Percentiles rank a stretch among this genome's conserved stretches.
phyloP scores from a whole-genome alignment of 2,797 vertebrate genomes.

The Spinibarbus caldwelli region DNA sequence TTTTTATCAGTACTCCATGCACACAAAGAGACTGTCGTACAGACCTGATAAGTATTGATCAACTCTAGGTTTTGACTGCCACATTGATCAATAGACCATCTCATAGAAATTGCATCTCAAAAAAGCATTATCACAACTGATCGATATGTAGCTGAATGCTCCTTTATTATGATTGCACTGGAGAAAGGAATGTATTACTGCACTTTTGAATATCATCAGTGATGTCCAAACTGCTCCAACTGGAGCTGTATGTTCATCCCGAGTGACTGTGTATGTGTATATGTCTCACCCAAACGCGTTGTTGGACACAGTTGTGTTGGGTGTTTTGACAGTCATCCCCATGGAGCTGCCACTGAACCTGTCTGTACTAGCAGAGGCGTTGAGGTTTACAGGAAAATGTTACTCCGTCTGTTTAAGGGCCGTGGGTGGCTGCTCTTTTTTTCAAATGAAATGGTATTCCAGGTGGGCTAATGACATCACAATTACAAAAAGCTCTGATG shows the following conservation, averaged over 20 bases:
- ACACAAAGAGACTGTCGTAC: background rate
- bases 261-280: background rate
- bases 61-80: background rate
- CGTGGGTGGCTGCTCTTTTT: background rate
- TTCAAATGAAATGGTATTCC: background rate
- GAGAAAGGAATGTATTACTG: background rate
- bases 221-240: background rate
- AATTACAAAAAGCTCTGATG: background rate
- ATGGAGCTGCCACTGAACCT: constrained; percentile 11
- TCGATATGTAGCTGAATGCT: constrained; percentile 7
- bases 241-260: background rate
- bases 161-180: background rate
- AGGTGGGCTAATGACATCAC: background rate
- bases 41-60: background rate
- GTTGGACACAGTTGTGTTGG: background rate
- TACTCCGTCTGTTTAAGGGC: background rate
- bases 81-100: constrained; percentile 13
- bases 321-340: constrained; percentile 2
- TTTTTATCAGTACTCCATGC: background rate
- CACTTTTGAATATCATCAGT: background rate
- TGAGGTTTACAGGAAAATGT: constrained; percentile 21
- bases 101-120: too few species aligned
- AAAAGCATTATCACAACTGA: constrained; percentile 15
- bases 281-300: background rate
- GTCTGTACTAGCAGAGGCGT: constrained; percentile 14